Conservation (phyloP, 2,797 vertebrate species). For the Anguilla megastoma region DNA sequence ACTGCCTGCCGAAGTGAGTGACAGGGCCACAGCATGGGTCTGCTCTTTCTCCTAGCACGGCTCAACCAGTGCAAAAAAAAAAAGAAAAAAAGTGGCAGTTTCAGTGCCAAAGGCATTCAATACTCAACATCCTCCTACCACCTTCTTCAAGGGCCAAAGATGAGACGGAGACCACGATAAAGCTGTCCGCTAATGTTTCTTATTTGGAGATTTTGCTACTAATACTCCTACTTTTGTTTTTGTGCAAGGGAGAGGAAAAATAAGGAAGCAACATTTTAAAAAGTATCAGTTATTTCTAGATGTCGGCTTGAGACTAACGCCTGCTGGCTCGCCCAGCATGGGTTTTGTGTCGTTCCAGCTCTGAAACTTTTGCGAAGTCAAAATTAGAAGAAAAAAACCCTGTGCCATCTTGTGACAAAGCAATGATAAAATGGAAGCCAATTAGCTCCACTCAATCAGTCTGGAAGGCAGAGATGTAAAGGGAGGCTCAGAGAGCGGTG, state of each 20-base stretch:
- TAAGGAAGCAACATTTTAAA: constrained; percentile 52
- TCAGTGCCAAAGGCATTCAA: constrained; percentile 58
- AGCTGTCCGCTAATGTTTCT: constrained; percentile 40
- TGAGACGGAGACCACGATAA: constrained; percentile 29
- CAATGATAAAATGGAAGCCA: background rate
- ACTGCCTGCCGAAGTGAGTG: constrained; percentile 63
- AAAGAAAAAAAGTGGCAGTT: background rate
- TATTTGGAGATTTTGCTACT: constrained; percentile 33
- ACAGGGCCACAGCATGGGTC: constrained; percentile 72
- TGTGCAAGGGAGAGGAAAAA: background rate
- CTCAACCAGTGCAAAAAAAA: background rate
- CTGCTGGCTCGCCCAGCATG: constrained; percentile 55
- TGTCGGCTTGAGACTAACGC: constrained; percentile 55
- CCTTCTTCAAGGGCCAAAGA: constrained; percentile 59
- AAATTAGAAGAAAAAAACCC: constrained; percentile 17
- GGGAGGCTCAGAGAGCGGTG: background rate
- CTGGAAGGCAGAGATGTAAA: background rate
- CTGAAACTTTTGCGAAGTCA: constrained; percentile 43
- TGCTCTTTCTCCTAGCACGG: background rate
- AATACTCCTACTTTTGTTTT: constrained; percentile 27
- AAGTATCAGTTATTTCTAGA: constrained; percentile 56
- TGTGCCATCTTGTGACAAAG: constrained; percentile 1
- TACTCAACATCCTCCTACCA: constrained; percentile 63
- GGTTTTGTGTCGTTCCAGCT: constrained; percentile 45
- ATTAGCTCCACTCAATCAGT: background rate